phyloP scores from a whole-genome alignment of 2,113 vertebrate genomes.

The Raja brachyura region DNA sequence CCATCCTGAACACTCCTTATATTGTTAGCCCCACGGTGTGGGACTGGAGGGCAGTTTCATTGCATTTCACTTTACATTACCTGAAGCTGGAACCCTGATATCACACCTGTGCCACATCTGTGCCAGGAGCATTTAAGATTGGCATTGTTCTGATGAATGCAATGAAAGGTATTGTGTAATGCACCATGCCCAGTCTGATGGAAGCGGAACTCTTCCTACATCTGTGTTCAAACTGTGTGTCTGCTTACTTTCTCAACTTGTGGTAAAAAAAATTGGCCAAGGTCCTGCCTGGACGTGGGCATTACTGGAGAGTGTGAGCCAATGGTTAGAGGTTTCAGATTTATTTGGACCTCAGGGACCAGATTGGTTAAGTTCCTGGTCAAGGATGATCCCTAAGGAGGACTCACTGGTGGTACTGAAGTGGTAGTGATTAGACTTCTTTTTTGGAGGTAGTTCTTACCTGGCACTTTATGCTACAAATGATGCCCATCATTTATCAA shows the following conservation, averaged over 20 bases:
- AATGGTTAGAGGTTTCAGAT: no score
- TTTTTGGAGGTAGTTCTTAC: no score
- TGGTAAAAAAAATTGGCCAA: not conserved
- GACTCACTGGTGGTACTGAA: no score
- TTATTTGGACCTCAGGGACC: no score
- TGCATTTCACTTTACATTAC: not conserved
- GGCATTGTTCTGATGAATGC: not conserved
- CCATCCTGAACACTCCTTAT: not conserved
- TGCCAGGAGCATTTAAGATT: not conserved
- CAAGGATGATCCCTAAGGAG: no score
- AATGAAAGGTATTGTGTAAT: not conserved
- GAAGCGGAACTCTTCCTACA: not conserved
- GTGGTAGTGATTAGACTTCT: no score
- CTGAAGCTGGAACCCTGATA: not conserved
- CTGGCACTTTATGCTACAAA: no score
- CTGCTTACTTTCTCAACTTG: not conserved
- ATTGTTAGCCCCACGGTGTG: not conserved
- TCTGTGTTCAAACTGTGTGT: not conserved
- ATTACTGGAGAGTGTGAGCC: no score
- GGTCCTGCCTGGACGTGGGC: no score
- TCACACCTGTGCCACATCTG: not conserved
- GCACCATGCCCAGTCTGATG: not conserved
- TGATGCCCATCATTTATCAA: no score
- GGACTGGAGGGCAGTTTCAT: not conserved
- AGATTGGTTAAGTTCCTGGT: no score